These are phyloP conservation scores for Bradypus variegatus DNA, from an alignment of 2,797 vertebrate species.

Conservation along the genomic window DNA sequence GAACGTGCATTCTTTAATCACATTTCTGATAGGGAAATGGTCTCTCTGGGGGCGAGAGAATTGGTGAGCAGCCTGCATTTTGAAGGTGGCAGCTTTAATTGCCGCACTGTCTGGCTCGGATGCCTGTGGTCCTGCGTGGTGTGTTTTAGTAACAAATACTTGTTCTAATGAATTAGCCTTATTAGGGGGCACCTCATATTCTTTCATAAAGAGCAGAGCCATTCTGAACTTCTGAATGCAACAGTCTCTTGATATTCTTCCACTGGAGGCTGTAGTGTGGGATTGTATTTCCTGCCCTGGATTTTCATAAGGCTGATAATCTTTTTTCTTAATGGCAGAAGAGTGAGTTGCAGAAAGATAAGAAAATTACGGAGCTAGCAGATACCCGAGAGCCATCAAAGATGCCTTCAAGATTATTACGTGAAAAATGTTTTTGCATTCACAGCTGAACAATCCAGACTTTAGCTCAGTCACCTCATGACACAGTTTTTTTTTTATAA, in stretches of 20 bases:
- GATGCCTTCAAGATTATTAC: conserved; percentile 55
- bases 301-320: conserved; percentile 35
- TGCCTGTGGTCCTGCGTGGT: conserved; percentile 33
- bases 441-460: conserved; percentile 60
- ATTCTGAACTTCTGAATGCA: conserved; percentile 59
- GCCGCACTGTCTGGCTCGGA: not conserved
- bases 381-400: conserved; percentile 28
- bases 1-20: not conserved
- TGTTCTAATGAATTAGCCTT: conserved; percentile 53
- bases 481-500: conserved; percentile 65
- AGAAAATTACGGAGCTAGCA: conserved; percentile 50
- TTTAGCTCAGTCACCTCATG: conserved; percentile 67
- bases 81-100: conserved; percentile 47
- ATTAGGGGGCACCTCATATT: conserved; percentile 39
- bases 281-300: not conserved
- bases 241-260: conserved; percentile 46
- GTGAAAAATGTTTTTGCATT: conserved; percentile 59
- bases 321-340: conserved; percentile 42
- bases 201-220: conserved; percentile 49
- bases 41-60: not conserved
- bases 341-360: conserved; percentile 10
- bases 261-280: not conserved
- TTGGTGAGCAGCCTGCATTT: not conserved
- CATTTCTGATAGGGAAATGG: not conserved
- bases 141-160: conserved; percentile 47